Evolutionary conservation across 2,113 vertebrate genomes (phyloP).

Genomic region (Pavo muticus): DNA sequence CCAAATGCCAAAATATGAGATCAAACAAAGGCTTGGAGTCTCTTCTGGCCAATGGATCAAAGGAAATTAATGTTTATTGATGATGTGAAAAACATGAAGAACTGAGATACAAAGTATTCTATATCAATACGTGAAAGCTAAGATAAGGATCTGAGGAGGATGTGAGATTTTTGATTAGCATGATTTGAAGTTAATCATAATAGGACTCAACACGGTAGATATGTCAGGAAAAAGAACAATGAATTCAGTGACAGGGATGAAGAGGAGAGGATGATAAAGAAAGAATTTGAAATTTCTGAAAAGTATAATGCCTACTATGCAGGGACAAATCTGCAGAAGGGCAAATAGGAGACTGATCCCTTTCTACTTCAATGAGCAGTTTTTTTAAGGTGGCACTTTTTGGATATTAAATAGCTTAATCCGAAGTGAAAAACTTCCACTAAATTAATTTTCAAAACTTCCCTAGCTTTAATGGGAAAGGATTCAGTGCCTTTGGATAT

Average conservation of each 20-base stretch:
- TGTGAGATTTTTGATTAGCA: slow-evolving; percentile 15
- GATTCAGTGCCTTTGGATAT: not conserved
- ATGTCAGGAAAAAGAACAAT: slow-evolving; percentile 44
- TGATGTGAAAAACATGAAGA: not conserved
- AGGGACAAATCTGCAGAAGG: not conserved
- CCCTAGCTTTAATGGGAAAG: not conserved
- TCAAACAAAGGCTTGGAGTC: not conserved
- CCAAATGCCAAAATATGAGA: not conserved
- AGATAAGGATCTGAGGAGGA: not conserved
- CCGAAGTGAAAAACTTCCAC: not conserved
- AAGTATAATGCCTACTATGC: not conserved
- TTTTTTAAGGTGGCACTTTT: not conserved
- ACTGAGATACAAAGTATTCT: not conserved
- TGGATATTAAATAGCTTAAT: not conserved
- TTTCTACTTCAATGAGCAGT: not conserved
- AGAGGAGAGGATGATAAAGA: not conserved
- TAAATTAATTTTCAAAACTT: not conserved
- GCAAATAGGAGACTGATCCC: not conserved
- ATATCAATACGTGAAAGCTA: not conserved
- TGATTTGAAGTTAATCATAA: slow-evolving; percentile 47
- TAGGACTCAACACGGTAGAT: slow-evolving; percentile 8
- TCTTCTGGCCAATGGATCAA: not conserved
- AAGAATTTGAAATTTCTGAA: not conserved
- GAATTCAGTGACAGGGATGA: slow-evolving; percentile 15
- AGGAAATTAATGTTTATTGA: not conserved